Evolutionary conservation across 2,888 invertebrate species (phyloP).

Genomic region (Clunio marinus): DNA sequence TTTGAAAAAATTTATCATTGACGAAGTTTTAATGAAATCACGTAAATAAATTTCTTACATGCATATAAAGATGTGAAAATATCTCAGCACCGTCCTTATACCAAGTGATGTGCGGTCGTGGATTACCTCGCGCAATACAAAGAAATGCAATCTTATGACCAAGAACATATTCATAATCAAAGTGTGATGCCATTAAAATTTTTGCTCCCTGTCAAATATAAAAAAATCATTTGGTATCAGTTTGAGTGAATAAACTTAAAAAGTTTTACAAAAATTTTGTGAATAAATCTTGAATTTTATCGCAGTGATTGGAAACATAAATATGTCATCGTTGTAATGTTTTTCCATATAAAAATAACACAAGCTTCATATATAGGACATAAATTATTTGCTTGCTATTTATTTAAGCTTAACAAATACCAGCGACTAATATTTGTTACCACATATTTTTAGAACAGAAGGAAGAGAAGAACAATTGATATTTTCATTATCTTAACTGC

Average conservation of each 20-base stretch:
- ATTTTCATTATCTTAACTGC: conserved; percentile 36
- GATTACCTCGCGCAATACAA: conserved; percentile 85
- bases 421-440: too few relatives aligned
- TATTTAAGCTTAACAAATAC: too few relatives aligned
- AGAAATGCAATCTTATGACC: conserved; percentile 92
- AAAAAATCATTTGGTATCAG: not conserved
- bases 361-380: not conserved
- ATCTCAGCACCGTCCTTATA: conserved; percentile 93
- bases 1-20: conserved; percentile 46
- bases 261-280: too few relatives aligned
- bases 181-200: conserved; percentile 82
- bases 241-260: not conserved
- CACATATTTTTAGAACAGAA: not conserved
- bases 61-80: conserved; percentile 81
- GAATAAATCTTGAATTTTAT: not conserved
- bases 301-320: too few relatives aligned
- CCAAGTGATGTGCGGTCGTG: conserved; percentile 91
- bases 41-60: too few relatives aligned
- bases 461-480: conserved; percentile 24
- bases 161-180: conserved; percentile 87
- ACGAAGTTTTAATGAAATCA: not conserved
- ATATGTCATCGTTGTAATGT: too few relatives aligned
- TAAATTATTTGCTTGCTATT: too few relatives aligned
- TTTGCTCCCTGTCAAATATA: conserved; percentile 70
- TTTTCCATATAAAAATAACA: not conserved